Evolutionary conservation across 2,113 vertebrate genomes (phyloP).

Genomic region (Mystacornis crossleyi): DNA sequence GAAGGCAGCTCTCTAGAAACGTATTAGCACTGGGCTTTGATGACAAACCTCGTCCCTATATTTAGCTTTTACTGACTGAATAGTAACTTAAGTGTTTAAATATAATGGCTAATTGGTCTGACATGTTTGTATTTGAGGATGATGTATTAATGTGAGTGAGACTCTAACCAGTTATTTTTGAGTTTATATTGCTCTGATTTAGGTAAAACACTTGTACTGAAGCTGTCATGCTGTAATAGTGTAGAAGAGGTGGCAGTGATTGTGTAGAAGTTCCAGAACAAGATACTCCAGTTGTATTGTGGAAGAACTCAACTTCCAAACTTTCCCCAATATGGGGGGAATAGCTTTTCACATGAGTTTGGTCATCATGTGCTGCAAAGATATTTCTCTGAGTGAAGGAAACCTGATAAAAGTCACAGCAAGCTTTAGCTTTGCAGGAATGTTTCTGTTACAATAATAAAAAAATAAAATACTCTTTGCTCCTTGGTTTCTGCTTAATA

Average conservation of each 20-base stretch:
- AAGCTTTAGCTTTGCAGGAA: not conserved
- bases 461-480: not conserved
- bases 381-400: not conserved
- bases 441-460: not conserved
- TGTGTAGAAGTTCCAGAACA: not conserved
- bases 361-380: not conserved
- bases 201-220: not conserved
- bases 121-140: not conserved
- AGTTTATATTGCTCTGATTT: not conserved
- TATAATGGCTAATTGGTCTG: not conserved
- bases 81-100: not conserved
- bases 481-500: not conserved
- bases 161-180: not conserved
- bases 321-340: not conserved
- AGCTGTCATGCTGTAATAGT: not conserved
- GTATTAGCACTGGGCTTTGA: not conserved
- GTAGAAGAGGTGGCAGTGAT: not conserved
- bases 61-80: not conserved
- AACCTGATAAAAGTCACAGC: not conserved
- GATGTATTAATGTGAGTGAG: not conserved
- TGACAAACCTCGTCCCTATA: fast-evolving
- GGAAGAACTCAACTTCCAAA: not conserved
- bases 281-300: not conserved
- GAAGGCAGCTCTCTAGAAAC: not conserved
- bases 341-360: not conserved